Base-by-base conservation (phyloP, 2,797 vertebrate species). In the Chelon labrosus region DNA sequence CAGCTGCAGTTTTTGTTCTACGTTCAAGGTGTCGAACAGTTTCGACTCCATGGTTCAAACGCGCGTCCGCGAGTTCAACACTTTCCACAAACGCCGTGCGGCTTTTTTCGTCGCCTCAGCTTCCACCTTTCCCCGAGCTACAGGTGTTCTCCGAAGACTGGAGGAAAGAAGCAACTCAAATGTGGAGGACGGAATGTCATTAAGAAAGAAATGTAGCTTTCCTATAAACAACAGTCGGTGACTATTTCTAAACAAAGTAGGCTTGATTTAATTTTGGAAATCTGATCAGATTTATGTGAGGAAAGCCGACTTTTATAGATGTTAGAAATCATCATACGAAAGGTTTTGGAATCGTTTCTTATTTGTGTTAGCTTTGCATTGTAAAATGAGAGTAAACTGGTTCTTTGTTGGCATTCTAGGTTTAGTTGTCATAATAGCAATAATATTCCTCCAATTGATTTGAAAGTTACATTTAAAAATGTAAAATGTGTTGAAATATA, bases 191-290 rank as follows among this genome's bases (percentile, higher is more conserved):
- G 44, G 74, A 46, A 5, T 52, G 60, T 57, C 50, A 64, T 73
- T 53, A 68, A 42, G 63, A 70, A 39, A 78, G 69, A 80, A 63
- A 51, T 79, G 41, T 57, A 49, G 52, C 70, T 60, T 65, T 77
- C 54, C 66, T 35, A n/a, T 64, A 41, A 41, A 73, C 82, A 82
- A 71, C 50, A 68, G 55, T 66, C 62, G 51, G 51, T 37, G 63
- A 57, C 14, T 52, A 17, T 60, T 37, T 39, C 42, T n/a, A 81
- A 66, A 70, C 65, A 6, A 56, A 73, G 51, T 55, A 25, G 41
- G 71, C 44, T 12, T 46, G 55, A 51, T 66, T 74, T 54, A 47
- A 9, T 70, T 57, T 37, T 20, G 53, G 44, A 46, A 39, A 61
- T 44, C 37, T 65, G 63, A 57, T 84, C 56, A 58, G 51, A 52